phyloP scores from a whole-genome alignment of 64 coral and sea anemone genomes.

The Montipora sp. region DNA sequence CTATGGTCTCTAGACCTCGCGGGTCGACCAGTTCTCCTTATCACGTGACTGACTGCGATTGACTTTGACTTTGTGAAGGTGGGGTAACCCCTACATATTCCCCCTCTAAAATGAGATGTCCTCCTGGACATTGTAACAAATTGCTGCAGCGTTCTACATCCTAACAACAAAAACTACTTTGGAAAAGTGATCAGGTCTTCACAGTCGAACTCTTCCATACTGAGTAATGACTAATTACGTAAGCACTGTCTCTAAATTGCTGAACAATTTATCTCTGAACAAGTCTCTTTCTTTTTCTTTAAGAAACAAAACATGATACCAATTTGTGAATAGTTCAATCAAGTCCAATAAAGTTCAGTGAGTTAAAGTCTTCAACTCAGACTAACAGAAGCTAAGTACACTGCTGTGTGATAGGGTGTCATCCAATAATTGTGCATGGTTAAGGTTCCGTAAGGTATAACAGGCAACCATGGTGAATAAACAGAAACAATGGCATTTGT shows the following conservation, averaged over 20 bases:
- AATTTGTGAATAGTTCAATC: neutral
- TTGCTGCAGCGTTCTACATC: neutral
- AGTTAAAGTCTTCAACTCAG: neutral
- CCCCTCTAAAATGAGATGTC: constrained; percentile 23
- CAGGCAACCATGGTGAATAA: neutral
- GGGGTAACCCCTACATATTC: neutral
- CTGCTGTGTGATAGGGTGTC: neutral
- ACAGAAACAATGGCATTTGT: too few species aligned
- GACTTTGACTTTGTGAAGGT: neutral
- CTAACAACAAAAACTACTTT: too few species aligned
- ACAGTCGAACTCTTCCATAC: too few species aligned
- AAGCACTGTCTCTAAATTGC: too few species aligned
- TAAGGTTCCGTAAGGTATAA: neutral
- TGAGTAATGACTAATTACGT: too few species aligned
- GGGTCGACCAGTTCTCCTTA: too few species aligned
- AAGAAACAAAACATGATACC: constrained; percentile 21
- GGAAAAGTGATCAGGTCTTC: too few species aligned
- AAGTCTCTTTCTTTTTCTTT: neutral
- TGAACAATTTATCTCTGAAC: too few species aligned
- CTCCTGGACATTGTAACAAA: constrained; percentile 1
- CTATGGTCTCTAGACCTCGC: too few species aligned
- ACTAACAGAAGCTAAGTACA: neutral
- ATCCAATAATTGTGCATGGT: neutral
- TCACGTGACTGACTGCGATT: too few species aligned
- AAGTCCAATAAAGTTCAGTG: too few species aligned